Evolutionary conservation across 2,113 vertebrate species (phyloP), one percentile per base, ranked within the genome.

Genomic region (Chionodraco myersi): DNA sequence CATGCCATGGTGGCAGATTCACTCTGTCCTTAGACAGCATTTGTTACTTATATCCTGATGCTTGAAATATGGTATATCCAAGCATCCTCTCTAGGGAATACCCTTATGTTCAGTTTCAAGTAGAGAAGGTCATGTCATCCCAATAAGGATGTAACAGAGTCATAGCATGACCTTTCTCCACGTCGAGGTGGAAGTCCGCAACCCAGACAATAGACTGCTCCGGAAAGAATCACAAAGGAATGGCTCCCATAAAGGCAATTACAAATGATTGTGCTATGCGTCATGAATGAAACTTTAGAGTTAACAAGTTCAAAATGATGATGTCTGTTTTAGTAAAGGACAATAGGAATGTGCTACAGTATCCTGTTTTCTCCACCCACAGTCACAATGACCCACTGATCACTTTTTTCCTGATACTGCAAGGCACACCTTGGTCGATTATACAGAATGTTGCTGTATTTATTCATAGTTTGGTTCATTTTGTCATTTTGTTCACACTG

Each of bases 361-460:
- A 87, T 94, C 93, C 92, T 93, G 90, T 93, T 89, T 85, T 83
- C 77, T 66, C 54, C 69, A 75, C 64, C 74, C 51, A 75, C 63
- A 48, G 45, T 83, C 82, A 75, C 59, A 72, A 84, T 65, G 80
- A 85, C 72, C 11, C 12, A 6, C 34, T 34, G 30, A 30, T 30
- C 30, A 30, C 30, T 30, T 30, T 30, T 26, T 26, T 2, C 26
- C 21, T 78, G 10, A 14, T 82, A 66, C 36, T 30, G 57, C 62
- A 34, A 23, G 36, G 57, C 51, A 21, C 53, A 45, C 36, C 52
- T 44, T 66, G 45, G 34, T 64, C 11, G 13, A 11, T 26, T 26
- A 26, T 44, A 36, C 36, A 6, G 36, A 16, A 65, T 48, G 23
- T 53, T 34, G 34, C 11, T 74, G 57, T 15, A 48, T 56, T 21